phyloP scores from a whole-genome alignment of 2,888 invertebrate genomes.

The Conus canariensis region DNA sequence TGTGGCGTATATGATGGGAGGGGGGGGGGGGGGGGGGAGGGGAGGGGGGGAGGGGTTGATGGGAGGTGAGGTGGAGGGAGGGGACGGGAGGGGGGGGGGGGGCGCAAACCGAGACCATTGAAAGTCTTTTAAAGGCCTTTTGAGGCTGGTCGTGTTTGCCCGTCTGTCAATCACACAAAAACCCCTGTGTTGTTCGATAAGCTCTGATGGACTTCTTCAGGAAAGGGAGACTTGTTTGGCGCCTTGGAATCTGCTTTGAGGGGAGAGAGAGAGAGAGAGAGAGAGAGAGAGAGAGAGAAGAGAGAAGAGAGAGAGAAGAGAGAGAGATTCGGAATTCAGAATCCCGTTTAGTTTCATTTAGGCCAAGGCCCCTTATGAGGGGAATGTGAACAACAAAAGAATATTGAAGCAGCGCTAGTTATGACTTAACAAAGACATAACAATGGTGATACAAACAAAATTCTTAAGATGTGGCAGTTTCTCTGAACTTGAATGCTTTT shows the following conservation, averaged over 20 bases:
- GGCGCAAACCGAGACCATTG: background rate
- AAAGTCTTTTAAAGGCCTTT: slow-evolving; percentile 25
- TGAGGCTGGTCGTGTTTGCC: background rate
- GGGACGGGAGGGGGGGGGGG: background rate
- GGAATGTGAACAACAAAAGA: too few species aligned
- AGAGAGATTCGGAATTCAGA: background rate
- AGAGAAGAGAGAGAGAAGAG: background rate
- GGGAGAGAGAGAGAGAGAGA: background rate
- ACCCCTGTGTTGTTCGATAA: background rate
- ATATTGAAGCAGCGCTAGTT: too few species aligned
- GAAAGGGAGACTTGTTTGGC: background rate
- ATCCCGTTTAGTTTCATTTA: too few species aligned
- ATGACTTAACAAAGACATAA: too few species aligned
- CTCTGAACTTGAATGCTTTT: too few species aligned
- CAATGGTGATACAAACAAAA: too few species aligned
- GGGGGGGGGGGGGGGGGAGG: background rate
- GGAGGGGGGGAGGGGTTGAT: background rate
- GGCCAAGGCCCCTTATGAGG: too few species aligned
- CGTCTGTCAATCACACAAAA: slow-evolving; percentile 20
- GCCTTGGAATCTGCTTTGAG: background rate
- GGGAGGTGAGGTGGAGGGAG: background rate
- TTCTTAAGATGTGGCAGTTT: too few species aligned
- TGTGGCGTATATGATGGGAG: background rate
- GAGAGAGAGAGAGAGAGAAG: background rate
- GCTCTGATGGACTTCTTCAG: background rate